Evolutionary conservation across 2,888 invertebrate genomes (phyloP).

Genomic region (Seira sanloemensis): DNA sequence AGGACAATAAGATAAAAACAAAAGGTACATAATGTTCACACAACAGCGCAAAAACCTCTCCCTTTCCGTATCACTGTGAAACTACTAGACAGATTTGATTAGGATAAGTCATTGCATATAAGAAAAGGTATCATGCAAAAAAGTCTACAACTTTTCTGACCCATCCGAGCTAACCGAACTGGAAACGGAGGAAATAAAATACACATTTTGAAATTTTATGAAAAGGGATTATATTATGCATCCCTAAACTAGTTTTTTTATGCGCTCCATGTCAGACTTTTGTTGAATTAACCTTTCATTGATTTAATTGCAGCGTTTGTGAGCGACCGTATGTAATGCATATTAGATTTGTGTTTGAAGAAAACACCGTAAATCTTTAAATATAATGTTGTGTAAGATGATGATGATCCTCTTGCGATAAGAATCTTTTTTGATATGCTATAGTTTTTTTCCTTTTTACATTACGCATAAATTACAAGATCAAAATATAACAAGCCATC

Average conservation of each 20-base stretch:
- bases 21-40: background rate
- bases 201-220: constrained; percentile 6
- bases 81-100: background rate
- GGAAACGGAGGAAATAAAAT: constrained; percentile 42
- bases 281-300: constrained; percentile 44
- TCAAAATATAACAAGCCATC: background rate
- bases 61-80: background rate
- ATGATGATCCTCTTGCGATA: background rate
- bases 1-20: background rate
- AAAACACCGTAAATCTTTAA: constrained; percentile 30
- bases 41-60: background rate
- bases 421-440: constrained; percentile 29
- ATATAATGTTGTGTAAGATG: background rate
- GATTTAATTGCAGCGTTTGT: constrained; percentile 44
- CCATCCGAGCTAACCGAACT: constrained; percentile 24
- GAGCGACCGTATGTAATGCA: constrained; percentile 17
- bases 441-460: background rate
- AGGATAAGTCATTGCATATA: too few relatives aligned
- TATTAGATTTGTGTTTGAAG: too few relatives aligned
- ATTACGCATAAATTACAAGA: constrained; percentile 30
- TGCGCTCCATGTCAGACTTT: constrained; percentile 29
- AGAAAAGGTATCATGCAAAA: too few relatives aligned
- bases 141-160: background rate
- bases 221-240: background rate
- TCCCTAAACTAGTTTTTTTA: constrained; percentile 35